Evolutionary conservation across 2,113 vertebrate genomes (phyloP).

Genomic region (Dipodomys ordii): DNA sequence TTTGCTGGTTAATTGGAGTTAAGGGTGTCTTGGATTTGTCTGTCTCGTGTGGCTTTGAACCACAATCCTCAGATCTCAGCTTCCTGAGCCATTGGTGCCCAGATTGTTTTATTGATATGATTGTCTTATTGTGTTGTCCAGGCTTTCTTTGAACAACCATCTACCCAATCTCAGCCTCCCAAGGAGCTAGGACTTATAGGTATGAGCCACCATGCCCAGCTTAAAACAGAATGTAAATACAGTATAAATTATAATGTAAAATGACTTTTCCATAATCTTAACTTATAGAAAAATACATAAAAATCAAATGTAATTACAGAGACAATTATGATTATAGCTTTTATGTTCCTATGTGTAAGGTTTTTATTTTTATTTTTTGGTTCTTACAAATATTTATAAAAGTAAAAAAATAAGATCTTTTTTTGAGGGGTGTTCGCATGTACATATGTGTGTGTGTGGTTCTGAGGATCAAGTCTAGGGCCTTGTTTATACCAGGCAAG

Average conservation of each 20-base stretch:
- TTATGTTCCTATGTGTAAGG: neutral
- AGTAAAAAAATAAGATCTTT: neutral
- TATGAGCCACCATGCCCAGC: too few species aligned
- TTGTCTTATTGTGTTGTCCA: too few species aligned
- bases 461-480: neutral
- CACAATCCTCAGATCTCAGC: too few species aligned
- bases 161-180: too few species aligned
- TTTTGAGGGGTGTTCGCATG: neutral
- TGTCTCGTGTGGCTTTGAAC: too few species aligned
- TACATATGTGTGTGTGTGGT: too few species aligned
- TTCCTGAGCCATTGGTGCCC: too few species aligned
- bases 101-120: too few species aligned
- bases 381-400: conserved; percentile 26
- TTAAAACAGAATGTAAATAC: neutral
- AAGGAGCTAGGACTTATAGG: too few species aligned
- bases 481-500: neutral
- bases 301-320: conserved; percentile 11
- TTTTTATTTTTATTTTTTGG: neutral
- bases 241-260: neutral
- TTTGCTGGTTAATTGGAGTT: too few species aligned
- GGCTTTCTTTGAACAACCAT: too few species aligned
- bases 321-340: neutral
- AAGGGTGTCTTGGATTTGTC: too few species aligned
- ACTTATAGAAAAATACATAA: neutral
- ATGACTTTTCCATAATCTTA: neutral